Conservation (phyloP, 2,888 invertebrate species). For the Andricus quercusramuli region DNA sequence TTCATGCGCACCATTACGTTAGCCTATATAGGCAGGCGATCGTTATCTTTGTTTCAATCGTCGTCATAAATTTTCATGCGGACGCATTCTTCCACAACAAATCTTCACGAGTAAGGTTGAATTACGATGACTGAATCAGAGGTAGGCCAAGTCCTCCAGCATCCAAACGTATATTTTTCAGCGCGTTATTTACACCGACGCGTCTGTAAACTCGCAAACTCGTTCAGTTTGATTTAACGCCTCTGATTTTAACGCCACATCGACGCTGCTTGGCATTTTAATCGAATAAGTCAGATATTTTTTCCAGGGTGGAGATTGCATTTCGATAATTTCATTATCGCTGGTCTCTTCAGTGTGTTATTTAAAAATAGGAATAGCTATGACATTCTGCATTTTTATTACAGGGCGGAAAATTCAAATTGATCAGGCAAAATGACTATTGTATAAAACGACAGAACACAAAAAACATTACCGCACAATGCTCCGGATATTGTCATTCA, state of each 20-base stretch:
- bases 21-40: conserved; percentile 25
- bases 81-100: conserved; percentile 39
- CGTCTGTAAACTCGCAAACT: conserved; percentile 31
- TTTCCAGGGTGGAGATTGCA: not conserved
- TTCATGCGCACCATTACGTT: conserved; percentile 27
- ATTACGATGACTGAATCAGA: conserved; percentile 41
- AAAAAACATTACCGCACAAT: not conserved
- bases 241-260: conserved; percentile 10
- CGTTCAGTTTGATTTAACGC: conserved; percentile 39
- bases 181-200: conserved; percentile 29
- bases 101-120: conserved; percentile 26
- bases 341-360: not conserved
- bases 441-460: not conserved
- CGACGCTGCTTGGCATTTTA: conserved; percentile 10
- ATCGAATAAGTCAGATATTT: not conserved
- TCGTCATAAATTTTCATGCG: conserved; percentile 34
- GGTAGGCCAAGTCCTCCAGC: conserved; percentile 28
- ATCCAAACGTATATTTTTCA: conserved; percentile 25
- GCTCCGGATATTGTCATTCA: not conserved
- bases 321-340: not conserved
- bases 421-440: not conserved
- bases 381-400: not conserved
- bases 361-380: not conserved
- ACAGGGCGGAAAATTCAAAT: too few species aligned
- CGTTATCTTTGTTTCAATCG: conserved; percentile 42